phyloP scores from a whole-genome alignment of 2,888 invertebrate genomes.

The Protodeltote pygarga region DNA sequence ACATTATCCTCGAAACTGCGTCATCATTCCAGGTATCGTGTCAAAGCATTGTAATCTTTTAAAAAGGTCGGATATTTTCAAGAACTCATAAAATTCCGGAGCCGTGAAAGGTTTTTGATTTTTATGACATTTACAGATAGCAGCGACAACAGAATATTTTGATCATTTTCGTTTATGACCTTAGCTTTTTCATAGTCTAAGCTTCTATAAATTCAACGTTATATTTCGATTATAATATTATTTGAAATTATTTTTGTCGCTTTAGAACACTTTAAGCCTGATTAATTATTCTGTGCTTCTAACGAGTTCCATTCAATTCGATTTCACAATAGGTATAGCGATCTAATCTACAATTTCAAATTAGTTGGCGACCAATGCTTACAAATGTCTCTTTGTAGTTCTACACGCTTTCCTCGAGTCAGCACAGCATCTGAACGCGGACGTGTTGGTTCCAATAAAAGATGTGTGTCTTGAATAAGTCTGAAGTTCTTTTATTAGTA shows the following conservation, averaged over 20 bases:
- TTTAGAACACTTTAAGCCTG: too few species aligned
- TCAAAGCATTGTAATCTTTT: constrained; percentile 16
- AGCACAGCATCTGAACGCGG: constrained; percentile 10
- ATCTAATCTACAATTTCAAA: not conserved
- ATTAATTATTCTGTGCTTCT: too few species aligned
- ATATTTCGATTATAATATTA: too few species aligned
- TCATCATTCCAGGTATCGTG: constrained; percentile 11
- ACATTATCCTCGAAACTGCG: too few species aligned
- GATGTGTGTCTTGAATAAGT: constrained; percentile 9
- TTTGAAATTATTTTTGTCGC: too few species aligned
- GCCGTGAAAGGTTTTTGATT: constrained; percentile 19
- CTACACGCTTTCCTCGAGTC: not conserved
- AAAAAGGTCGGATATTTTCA: constrained; percentile 24
- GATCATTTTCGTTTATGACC: too few species aligned
- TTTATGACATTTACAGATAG: constrained; percentile 9
- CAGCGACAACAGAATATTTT: constrained; percentile 10
- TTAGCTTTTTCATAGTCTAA: too few species aligned
- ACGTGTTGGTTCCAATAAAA: constrained; percentile 5
- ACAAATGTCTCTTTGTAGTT: constrained; percentile 4
- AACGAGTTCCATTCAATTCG: too few species aligned
- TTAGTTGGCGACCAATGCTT: constrained; percentile 1
- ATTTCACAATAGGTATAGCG: too few species aligned
- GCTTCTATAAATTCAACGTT: too few species aligned
- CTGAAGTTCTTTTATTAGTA: constrained; percentile 5
- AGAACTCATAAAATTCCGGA: constrained; percentile 27